Conservation (phyloP, 2,797 vertebrate species). For the Babyrousa celebensis region DNA sequence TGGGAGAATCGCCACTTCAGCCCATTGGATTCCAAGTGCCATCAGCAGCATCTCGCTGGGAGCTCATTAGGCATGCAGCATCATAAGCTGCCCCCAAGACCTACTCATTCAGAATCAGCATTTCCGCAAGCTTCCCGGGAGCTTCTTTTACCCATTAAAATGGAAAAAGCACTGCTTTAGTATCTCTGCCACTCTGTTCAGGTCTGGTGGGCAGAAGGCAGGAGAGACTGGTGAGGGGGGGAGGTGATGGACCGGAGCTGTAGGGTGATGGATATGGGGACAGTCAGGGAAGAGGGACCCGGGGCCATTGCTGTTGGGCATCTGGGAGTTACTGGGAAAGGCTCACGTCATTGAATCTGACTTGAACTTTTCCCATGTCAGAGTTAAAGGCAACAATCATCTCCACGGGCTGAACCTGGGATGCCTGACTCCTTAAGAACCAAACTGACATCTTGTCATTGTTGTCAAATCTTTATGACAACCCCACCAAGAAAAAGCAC, state of each 20-base stretch:
- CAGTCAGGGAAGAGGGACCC: not conserved
- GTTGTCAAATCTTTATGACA: conserved; percentile 77
- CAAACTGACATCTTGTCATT: conserved; percentile 75
- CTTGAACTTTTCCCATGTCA: not conserved
- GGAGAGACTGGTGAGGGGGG: not conserved
- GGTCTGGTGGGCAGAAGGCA: not conserved
- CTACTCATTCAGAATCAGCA: not conserved
- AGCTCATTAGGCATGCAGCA: not conserved
- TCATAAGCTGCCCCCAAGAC: not conserved
- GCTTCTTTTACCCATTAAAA: not conserved
- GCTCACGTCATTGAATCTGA: not conserved
- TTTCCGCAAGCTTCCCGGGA: not conserved
- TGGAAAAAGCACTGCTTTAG: not conserved
- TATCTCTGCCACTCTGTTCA: fast-evolving
- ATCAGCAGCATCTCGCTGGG: fast-evolving
- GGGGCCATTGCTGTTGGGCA: not conserved
- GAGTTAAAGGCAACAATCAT: conserved; percentile 65
- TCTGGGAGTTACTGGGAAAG: conserved; percentile 58
- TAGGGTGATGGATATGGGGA: not conserved
- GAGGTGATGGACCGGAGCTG: not conserved
- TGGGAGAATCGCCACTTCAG: not conserved
- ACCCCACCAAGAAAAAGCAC: conserved; percentile 59
- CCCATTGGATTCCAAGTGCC: not conserved
- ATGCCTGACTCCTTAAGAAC: conserved; percentile 39
- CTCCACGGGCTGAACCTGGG: conserved; percentile 3